phyloP scores from a whole-genome alignment of 2,797 vertebrate genomes.

The Crocidura indochinensis region DNA sequence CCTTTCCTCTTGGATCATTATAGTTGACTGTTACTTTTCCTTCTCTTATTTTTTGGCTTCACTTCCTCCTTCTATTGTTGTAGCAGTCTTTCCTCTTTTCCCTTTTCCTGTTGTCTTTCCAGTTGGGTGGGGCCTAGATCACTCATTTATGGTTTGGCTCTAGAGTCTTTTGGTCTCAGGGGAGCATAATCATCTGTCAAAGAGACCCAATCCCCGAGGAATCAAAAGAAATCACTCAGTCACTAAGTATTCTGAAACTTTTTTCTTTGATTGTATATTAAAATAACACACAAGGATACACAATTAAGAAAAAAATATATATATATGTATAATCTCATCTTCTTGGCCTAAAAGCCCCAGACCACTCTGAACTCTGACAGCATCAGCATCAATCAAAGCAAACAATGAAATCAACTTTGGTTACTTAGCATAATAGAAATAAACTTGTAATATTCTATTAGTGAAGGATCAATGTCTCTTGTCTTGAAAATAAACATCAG shows the following conservation, averaged over 20 bases:
- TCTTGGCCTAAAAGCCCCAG: conserved; percentile 43
- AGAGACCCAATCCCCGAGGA: neutral
- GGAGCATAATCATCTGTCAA: conserved; percentile 47
- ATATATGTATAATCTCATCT: neutral
- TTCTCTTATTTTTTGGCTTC: conserved; percentile 76
- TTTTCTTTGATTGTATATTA: conserved; percentile 73
- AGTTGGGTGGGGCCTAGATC: conserved; percentile 66
- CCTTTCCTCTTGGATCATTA: conserved; percentile 56
- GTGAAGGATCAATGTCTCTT: conserved; percentile 85
- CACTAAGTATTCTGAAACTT: conserved; percentile 62
- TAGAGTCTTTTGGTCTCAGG: conserved; percentile 36
- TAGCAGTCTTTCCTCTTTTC: conserved; percentile 79
- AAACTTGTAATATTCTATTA: conserved; percentile 83
- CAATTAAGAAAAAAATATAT: neutral
- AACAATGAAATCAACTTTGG: conserved; percentile 85
- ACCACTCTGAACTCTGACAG: conserved; percentile 72
- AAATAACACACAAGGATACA: conserved; percentile 63
- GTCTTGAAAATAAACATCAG: conserved; percentile 87
- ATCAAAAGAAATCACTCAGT: conserved; percentile 61
- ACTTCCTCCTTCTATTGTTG: conserved; percentile 84
- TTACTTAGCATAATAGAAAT: conserved; percentile 84
- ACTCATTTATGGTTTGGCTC: conserved; percentile 66
- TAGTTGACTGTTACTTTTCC: conserved; percentile 72
- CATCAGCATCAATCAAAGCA: conserved; percentile 78
- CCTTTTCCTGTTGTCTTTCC: conserved; percentile 83